phyloP scores from a whole-genome alignment of 2,888 invertebrate species.

The Stictocephala bisonia region DNA sequence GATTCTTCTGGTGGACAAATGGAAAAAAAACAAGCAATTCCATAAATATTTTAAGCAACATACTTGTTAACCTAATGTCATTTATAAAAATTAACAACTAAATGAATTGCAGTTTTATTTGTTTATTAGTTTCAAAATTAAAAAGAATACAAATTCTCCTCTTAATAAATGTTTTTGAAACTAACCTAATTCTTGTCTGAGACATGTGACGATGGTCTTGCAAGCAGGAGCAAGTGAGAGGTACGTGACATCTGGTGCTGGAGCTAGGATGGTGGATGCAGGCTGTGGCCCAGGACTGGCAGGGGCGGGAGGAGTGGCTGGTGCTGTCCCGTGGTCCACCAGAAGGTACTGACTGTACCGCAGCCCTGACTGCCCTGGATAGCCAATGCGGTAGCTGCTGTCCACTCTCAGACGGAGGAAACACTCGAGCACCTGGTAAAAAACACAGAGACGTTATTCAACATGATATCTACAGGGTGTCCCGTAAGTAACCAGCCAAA shows the following conservation, averaged over 20 bases:
- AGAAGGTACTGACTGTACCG: conserved; percentile 77
- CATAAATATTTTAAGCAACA: no score
- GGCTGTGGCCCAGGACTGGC: conserved; percentile 48
- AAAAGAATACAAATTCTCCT: no score
- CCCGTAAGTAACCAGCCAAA: no score
- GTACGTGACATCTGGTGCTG: conserved; percentile 63
- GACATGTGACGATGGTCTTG: conserved; percentile 77
- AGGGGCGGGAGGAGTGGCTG: conserved; percentile 52
- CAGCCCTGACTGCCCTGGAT: conserved; percentile 66
- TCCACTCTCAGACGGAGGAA: conserved; percentile 88
- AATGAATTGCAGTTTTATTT: no score
- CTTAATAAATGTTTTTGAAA: neutral
- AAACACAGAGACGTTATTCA: no score
- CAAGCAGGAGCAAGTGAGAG: conserved; percentile 78
- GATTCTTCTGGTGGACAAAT: no score
- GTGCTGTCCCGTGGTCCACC: conserved; percentile 51
- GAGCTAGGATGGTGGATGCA: conserved; percentile 43
- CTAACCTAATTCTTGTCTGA: conserved; percentile 78
- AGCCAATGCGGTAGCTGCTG: conserved; percentile 81
- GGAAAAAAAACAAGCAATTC: no score
- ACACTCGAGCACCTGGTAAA: conserved; percentile 83
- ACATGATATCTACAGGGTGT: no score
- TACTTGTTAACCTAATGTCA: no score
- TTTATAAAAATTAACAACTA: no score
- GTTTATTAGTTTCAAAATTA: no score